Conservation (phyloP, 2,113 vertebrate genomes). For the Malurus alboscapulatus region DNA sequence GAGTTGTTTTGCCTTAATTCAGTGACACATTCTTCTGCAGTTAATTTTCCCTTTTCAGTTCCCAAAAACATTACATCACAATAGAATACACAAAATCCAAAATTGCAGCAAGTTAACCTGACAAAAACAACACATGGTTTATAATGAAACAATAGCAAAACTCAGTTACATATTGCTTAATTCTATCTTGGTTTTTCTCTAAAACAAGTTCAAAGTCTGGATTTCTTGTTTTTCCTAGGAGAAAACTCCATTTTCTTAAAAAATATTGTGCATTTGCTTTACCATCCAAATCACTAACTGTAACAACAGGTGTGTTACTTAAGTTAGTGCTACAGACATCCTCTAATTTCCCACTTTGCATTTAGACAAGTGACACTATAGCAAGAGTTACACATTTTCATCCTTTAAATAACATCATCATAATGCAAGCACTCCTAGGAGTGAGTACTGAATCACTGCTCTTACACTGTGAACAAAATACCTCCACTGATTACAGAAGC, state of each 20-base stretch:
- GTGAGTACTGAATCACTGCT: not conserved
- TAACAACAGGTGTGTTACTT: not conserved
- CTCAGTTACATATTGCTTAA: not conserved
- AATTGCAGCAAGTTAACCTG: not conserved
- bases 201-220: not conserved
- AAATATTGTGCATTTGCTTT: not conserved
- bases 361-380: not conserved
- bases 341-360: not conserved
- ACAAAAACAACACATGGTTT: not conserved
- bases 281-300: not conserved
- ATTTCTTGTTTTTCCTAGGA: not conserved
- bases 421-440: not conserved
- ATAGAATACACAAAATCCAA: not conserved
- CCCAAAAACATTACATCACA: not conserved
- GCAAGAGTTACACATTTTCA: not conserved
- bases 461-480: not conserved
- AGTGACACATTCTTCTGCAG: not conserved
- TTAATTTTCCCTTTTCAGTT: not conserved
- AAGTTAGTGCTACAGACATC: not conserved
- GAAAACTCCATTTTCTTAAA: not conserved
- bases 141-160: not conserved
- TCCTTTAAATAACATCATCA: not conserved
- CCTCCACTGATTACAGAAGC: not conserved
- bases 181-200: too few species aligned
- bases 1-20: conserved; percentile 30